phyloP scores from a whole-genome alignment of 1,140 invertebrate species.

The Hyposmocoma kahamanoa region DNA sequence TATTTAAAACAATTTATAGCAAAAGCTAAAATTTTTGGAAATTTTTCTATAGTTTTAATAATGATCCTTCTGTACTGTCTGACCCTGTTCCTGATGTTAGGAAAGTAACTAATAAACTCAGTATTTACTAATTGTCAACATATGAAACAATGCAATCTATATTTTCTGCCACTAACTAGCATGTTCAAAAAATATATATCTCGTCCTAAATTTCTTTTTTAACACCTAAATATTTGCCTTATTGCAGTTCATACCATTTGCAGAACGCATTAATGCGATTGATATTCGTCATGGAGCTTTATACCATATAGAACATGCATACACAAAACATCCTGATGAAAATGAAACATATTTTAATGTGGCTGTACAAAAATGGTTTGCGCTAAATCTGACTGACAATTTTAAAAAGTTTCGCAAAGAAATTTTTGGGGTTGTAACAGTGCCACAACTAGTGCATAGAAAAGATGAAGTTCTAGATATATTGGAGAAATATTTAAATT shows the following conservation, averaged over 20 bases:
- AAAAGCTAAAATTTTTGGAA: no score
- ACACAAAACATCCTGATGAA: slow-evolving; percentile 78
- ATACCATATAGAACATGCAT: slow-evolving; percentile 78
- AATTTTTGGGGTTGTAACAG: slow-evolving; percentile 81
- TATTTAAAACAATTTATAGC: no score
- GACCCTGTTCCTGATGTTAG: no score
- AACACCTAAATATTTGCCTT: slow-evolving; percentile 20
- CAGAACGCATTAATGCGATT: slow-evolving; percentile 86
- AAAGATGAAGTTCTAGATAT: slow-evolving; percentile 84
- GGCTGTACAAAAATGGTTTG: slow-evolving; percentile 90
- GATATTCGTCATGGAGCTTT: slow-evolving; percentile 85
- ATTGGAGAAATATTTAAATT: slow-evolving; percentile 81
- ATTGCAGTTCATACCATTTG: slow-evolving; percentile 90
- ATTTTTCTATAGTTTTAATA: no score
- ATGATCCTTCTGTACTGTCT: no score
- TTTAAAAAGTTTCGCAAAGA: slow-evolving; percentile 84
- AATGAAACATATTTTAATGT: slow-evolving; percentile 87
- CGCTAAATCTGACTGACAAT: slow-evolving; percentile 87
- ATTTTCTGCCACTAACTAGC: no score
- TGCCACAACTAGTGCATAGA: slow-evolving; percentile 85
- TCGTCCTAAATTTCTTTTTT: slow-evolving; percentile 4
- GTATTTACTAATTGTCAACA: not conserved
- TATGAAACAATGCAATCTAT: no score
- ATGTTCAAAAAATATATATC: slow-evolving; percentile 1
- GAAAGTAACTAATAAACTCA: no score